phyloP scores from a whole-genome alignment of 1,140 invertebrate species.

The Sitophilus oryzae region DNA sequence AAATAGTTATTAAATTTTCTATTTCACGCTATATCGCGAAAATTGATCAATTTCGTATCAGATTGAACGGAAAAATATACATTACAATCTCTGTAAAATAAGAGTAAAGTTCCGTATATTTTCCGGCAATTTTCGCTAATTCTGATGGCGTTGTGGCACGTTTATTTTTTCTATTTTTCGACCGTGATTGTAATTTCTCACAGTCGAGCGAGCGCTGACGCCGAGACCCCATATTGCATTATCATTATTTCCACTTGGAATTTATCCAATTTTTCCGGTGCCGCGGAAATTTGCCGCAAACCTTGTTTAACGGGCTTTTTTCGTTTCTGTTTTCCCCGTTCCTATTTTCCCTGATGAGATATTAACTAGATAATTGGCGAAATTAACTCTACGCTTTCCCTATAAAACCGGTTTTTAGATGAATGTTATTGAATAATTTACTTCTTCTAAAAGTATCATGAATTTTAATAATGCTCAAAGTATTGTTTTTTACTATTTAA shows the following conservation, averaged over 20 bases:
- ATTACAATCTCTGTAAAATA: no score
- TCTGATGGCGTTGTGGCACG: conserved; percentile 41
- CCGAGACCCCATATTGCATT: conserved; percentile 36
- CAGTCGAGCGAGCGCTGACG: conserved; percentile 36
- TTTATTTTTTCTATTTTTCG: conserved; percentile 42
- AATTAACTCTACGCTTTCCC: no score
- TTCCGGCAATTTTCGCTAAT: conserved; percentile 44
- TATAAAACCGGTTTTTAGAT: no score
- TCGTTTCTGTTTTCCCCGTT: neutral
- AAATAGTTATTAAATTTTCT: no score
- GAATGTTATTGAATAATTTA: no score
- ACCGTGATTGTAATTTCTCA: conserved; percentile 41
- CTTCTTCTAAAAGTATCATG: no score
- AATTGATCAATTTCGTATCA: no score
- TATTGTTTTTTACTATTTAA: no score
- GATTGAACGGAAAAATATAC: no score
- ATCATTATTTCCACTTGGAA: conserved; percentile 42
- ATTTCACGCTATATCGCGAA: no score
- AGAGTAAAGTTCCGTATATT: conserved; percentile 37
- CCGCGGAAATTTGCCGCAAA: conserved; percentile 21
- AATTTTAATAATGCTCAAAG: no score
- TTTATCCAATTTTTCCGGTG: conserved; percentile 35
- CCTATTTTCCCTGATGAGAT: conserved; percentile 2
- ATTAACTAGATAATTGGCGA: no score
- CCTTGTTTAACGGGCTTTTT: conserved; percentile 6